Conservation (phyloP, 2,888 invertebrate genomes). For the Mechanitis messenoides region DNA sequence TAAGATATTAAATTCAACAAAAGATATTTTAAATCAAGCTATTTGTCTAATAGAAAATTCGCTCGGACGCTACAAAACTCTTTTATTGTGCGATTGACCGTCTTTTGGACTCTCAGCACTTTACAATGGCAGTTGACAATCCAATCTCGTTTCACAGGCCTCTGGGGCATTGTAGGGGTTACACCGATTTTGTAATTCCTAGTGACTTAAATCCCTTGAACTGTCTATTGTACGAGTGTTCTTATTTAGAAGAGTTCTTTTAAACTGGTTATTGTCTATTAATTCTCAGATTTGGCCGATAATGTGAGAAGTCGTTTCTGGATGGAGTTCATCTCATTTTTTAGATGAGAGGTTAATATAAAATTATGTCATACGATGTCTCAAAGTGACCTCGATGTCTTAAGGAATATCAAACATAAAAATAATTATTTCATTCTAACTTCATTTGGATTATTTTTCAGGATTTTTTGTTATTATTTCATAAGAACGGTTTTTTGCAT, state of each 20-base stretch:
- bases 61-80: neutral
- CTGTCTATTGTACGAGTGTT: neutral
- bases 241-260: neutral
- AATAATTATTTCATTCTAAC: too few relatives aligned
- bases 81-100: conserved; percentile 7
- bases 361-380: neutral
- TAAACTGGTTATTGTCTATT: neutral
- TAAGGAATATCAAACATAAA: too few relatives aligned
- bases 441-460: too few relatives aligned
- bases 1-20: neutral
- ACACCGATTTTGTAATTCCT: conserved; percentile 11
- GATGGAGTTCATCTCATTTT: neutral
- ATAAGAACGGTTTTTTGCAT: too few relatives aligned
- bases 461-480: too few relatives aligned
- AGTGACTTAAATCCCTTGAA: neutral
- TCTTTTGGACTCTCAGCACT: conserved; percentile 13
- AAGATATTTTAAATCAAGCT: neutral
- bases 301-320: neutral
- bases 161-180: conserved; percentile 27
- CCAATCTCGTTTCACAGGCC: conserved; percentile 44
- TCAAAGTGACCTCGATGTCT: too few relatives aligned
- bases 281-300: neutral
- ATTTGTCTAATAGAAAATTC: neutral
- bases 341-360: neutral
- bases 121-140: conserved; percentile 38